A percentile compares a stretch with the other conserved stretches of the same genome.
Conservation (phyloP, 1,140 invertebrate genomes). For the Amyelois transitella region DNA sequence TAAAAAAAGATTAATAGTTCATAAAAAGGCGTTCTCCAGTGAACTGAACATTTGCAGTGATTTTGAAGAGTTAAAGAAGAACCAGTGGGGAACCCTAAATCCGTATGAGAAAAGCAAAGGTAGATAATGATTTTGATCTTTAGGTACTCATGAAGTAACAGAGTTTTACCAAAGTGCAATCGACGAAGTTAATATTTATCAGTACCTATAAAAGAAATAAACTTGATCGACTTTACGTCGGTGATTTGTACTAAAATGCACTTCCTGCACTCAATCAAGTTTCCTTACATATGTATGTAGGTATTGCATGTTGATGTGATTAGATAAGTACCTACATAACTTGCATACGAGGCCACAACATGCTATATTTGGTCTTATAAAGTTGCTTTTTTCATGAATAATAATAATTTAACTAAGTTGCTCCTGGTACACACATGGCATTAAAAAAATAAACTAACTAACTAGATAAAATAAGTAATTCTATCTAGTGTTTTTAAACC, state of each 20-base stretch:
- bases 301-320: background rate
- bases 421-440: too few relatives aligned
- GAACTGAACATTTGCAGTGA: conserved; percentile 58
- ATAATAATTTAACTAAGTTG: too few relatives aligned
- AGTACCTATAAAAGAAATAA: background rate
- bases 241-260: background rate
- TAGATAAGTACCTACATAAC: background rate
- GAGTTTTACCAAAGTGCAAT: too few relatives aligned
- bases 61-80: conserved; percentile 41
- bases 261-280: background rate
- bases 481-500: too few relatives aligned
- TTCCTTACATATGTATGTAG: too few relatives aligned
- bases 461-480: too few relatives aligned
- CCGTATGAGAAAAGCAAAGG: conserved; percentile 44
- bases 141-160: background rate
- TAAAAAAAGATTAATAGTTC: conserved; percentile 39
- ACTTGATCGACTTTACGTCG: background rate
- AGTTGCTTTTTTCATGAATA: too few relatives aligned
- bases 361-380: background rate
- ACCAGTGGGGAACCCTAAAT: conserved; percentile 42
- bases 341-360: too few relatives aligned
- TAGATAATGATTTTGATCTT: background rate
- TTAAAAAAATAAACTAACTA: too few relatives aligned
- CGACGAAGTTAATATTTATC: too few relatives aligned
- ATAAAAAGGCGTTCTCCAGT: conserved; percentile 57